Percentiles rank a stretch among this genome's conserved stretches.
phyloP scores from a whole-genome alignment of 2,888 invertebrate genomes.

The Chalcis sispes region DNA sequence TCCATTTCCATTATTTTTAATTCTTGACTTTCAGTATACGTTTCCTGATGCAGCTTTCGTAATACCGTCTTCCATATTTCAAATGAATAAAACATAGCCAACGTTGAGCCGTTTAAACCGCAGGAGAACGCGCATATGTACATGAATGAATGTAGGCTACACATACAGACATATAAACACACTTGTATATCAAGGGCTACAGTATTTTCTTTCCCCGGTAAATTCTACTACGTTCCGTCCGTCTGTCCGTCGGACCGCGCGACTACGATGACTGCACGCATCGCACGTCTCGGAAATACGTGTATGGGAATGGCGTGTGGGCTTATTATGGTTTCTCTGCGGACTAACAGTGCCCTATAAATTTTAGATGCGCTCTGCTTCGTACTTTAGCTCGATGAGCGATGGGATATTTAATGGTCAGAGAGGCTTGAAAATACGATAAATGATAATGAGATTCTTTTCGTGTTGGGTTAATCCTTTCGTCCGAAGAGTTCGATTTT shows the following conservation, averaged over 20 bases:
- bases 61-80: constrained; percentile 47
- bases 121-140: neutral
- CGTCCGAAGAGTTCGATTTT: too few relatives aligned
- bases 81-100: constrained; percentile 55
- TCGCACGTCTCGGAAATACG: neutral
- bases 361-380: constrained; percentile 15
- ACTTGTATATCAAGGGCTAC: too few relatives aligned
- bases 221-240: neutral
- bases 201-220: constrained; percentile 40
- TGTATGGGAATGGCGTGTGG: neutral
- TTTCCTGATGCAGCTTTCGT: neutral
- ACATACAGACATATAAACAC: too few relatives aligned
- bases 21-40: neutral
- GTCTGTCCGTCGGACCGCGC: neutral
- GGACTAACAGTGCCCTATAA: constrained; percentile 23
- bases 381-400: neutral
- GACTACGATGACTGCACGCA: neutral
- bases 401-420: constrained; percentile 1
- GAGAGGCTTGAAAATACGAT: too few relatives aligned
- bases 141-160: constrained; percentile 20
- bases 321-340: neutral
- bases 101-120: constrained; percentile 26
- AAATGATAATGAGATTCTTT: too few relatives aligned
- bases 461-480: too few relatives aligned
- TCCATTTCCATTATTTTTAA: constrained; percentile 45